Base-by-base conservation (phyloP, 2,888 invertebrate genomes). In the Tinea trinotella region DNA sequence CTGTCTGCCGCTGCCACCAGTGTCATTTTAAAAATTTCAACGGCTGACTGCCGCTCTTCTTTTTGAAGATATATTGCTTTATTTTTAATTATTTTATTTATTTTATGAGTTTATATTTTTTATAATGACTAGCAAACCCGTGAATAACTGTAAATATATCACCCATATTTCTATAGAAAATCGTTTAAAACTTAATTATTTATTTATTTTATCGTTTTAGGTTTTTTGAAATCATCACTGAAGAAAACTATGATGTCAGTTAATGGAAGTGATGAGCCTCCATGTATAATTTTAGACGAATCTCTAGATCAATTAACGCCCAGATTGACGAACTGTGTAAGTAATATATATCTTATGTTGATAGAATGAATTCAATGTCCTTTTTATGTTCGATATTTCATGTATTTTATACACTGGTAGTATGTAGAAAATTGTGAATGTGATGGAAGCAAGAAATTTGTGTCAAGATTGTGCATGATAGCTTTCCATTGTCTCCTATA, bases 261-360 rank as follows among this genome's bases (percentile, higher is more conserved):
- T 69, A 10, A 19, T 52, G 73, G 71, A 60, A 20, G 54, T 1
- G 70, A 74, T 53, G 64, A 65, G 20, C 75, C 69, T 60, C 71
- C 77, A 0, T 80, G 80, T 62, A 64, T 81, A 13, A 70, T 79
- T 57, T 61, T 84, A 56, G 83, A 85, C 61, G 83, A 84, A 55
- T 77, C 83, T 9, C 78, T 77, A 60, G 84, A 83, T 56, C 68
- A 62, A 63, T 58, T 78, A 36, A 68, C 63, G 35, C 60, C 66
- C 2, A 71, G 74, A 54, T 66, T 66, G 30, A 63, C 68, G 1
- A 70, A 64, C 59, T 65, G 62, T 59, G 81, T 82, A 64, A 74
- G 79, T 74, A 58, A n/a, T n/a, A n/a, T n/a, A n/a, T n/a, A n/a
- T n/a, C n/a, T n/a, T 30, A 10, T 30, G 9, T 7, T 30, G 5